A percentile compares a stretch with the other conserved stretches of the same genome.
These are phyloP conservation scores for Podarcis muralis DNA, from an alignment of 2,113 vertebrate species.

Conservation along the genomic window DNA sequence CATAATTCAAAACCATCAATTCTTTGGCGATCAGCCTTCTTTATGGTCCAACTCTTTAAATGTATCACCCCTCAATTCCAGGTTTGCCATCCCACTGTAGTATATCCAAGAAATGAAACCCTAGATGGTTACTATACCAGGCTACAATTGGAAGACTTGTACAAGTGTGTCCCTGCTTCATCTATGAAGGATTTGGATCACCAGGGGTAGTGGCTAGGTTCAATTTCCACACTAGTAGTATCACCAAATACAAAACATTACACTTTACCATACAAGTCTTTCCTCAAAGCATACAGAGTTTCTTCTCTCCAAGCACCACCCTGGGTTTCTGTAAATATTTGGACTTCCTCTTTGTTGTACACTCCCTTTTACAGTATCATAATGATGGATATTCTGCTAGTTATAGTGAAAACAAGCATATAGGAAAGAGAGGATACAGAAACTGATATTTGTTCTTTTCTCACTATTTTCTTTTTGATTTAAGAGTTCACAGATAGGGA, in stretches of 20 bases:
- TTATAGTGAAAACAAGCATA: background rate
- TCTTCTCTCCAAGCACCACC: background rate
- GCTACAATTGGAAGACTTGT: background rate
- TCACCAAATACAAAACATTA: background rate
- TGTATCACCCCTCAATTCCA: background rate
- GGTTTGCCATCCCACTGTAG: background rate
- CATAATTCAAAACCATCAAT: too few species aligned
- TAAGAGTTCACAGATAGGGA: background rate
- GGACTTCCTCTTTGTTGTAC: background rate
- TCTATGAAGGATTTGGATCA: background rate
- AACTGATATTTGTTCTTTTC: background rate
- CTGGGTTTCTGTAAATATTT: background rate
- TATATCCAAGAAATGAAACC: too few species aligned
- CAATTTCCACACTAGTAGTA: background rate
- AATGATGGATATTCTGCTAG: background rate
- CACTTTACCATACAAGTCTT: background rate
- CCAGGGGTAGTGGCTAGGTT: background rate
- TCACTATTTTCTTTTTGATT: background rate
- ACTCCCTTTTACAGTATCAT: background rate
- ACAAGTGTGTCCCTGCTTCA: background rate
- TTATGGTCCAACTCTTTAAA: too few species aligned
- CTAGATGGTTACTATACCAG: background rate
- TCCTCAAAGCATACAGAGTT: background rate
- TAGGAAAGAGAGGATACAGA: too few species aligned
- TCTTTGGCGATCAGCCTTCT: too few species aligned